A percentile compares a stretch with the other conserved stretches of the same genome.
These are phyloP conservation scores for Holcopasites calliopsidis DNA, from an alignment of 1,140 invertebrate species.

Conservation along the genomic window DNA sequence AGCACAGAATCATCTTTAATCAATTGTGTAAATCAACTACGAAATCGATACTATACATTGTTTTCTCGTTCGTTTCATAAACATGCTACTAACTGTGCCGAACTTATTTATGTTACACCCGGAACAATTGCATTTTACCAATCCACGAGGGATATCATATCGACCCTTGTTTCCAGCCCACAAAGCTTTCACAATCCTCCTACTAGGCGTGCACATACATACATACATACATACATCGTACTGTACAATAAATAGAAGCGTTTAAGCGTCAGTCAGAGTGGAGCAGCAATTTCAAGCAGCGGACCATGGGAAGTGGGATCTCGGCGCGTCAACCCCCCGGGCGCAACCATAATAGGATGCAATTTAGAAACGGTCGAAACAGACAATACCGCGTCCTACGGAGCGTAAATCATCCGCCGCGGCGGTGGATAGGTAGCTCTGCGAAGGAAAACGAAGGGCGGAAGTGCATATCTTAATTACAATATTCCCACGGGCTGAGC, in stretches of 20 bases:
- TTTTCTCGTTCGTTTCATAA: too few species aligned
- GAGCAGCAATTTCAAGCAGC: constrained; percentile 9
- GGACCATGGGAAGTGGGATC: constrained; percentile 26
- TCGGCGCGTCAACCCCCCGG: constrained; percentile 12
- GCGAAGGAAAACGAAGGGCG: constrained; percentile 56
- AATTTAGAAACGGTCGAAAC: constrained; percentile 64
- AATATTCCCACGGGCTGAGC: constrained; percentile 71
- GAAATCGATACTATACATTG: too few species aligned
- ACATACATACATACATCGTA: neutral
- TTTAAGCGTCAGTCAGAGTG: constrained; percentile 15
- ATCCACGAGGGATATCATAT: too few species aligned
- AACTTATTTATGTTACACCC: too few species aligned
- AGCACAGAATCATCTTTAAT: too few species aligned
- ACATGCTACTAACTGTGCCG: too few species aligned
- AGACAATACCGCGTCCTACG: constrained; percentile 62
- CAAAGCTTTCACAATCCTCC: neutral
- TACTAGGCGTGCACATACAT: neutral
- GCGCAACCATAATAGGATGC: constrained; percentile 56
- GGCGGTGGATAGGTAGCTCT: neutral
- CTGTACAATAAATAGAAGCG: neutral
- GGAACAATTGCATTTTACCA: too few species aligned
- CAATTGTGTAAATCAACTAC: too few species aligned
- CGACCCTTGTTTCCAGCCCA: neutral
- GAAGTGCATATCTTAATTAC: constrained; percentile 74
- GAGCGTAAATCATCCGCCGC: constrained; percentile 62